These are phyloP conservation scores for human (Homo sapiens) DNA, from an alignment of 2,113 vertebrate genomes.

Conservation along the genomic window GRCh38 chr2:136058501-136059000, in stretches of 20 bases:
- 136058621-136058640: constrained; percentile 70
- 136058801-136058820: not conserved
- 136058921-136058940: not conserved
- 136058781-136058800: not conserved
- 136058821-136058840: constrained; percentile 15
- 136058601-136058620: constrained; percentile 36
- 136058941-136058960: not conserved
- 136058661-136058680: constrained; percentile 67
- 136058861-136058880: not conserved
- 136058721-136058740: not conserved
- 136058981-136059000: not conserved
- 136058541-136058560: constrained; percentile 65
- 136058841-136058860: not conserved
- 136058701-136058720: constrained; percentile 48
- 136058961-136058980: not conserved
- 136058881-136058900: not conserved
- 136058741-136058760: constrained; percentile 26
- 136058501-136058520: constrained; percentile 65
- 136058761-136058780: constrained; percentile 9
- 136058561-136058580: constrained; percentile 73
- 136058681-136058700: constrained; percentile 54
- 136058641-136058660: constrained; percentile 65
- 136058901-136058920: not conserved
- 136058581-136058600: constrained; percentile 57
- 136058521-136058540: constrained; percentile 72